Percentiles rank a stretch among this genome's conserved stretches.
Evolutionary conservation across 2,797 vertebrate species (phyloP).

Genomic region (Argya squamiceps): DNA sequence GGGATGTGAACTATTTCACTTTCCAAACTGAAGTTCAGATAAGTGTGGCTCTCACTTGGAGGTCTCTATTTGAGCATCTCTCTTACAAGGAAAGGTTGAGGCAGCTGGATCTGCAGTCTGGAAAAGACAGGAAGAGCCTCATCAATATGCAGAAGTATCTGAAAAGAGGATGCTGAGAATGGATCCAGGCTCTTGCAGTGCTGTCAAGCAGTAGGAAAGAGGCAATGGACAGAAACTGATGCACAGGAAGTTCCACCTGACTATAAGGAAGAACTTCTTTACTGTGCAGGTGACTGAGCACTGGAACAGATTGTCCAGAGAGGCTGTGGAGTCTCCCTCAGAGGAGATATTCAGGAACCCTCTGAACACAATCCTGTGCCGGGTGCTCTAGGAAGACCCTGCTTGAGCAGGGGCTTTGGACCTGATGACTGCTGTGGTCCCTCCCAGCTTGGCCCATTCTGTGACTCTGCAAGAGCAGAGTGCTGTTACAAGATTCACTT

Average conservation of each 20-base stretch:
- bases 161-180: too few relatives aligned
- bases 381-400: neutral
- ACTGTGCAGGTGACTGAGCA: accelerated
- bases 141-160: neutral
- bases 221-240: neutral
- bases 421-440: neutral
- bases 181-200: neutral
- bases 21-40: neutral
- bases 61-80: neutral
- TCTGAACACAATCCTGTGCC: neutral
- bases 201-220: neutral
- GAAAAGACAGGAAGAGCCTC: neutral
- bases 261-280: neutral
- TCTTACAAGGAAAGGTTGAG: neutral
- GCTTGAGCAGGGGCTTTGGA: accelerated
- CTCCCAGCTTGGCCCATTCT: neutral
- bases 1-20: neutral
- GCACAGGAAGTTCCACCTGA: neutral
- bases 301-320: neutral
- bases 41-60: neutral
- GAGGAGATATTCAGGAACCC: neutral
- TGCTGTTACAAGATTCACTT: neutral
- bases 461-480: neutral
- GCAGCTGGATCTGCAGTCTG: neutral
- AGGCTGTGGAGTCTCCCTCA: neutral